Percentiles rank a stretch among this genome's conserved stretches.
Evolutionary conservation across 2,113 vertebrate genomes (phyloP).

Genomic region (Glaucidium brasilianum): DNA sequence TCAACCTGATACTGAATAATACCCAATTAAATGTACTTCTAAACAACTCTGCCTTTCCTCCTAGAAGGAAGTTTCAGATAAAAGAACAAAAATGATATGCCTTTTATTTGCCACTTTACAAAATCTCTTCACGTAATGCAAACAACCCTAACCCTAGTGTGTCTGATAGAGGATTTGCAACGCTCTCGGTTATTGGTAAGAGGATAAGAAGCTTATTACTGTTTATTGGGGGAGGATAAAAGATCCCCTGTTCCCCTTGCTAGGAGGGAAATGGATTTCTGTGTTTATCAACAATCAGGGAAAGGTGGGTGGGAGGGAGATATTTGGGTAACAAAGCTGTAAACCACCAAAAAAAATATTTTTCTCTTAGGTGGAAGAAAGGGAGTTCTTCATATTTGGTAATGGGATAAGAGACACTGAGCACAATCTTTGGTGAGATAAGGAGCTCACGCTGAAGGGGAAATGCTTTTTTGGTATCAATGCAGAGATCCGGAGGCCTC

Average conservation of each 20-base stretch:
- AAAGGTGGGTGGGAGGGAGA: neutral
- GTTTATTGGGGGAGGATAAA: conserved; percentile 36
- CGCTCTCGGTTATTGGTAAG: neutral
- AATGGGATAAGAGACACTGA: neutral
- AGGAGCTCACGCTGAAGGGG: neutral
- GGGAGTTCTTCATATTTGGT: neutral
- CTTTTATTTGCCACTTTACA: conserved; percentile 40
- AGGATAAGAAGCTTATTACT: conserved; percentile 59
- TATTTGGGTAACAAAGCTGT: neutral
- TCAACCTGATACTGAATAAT: conserved; percentile 45
- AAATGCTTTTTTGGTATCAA: neutral
- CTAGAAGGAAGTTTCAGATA: conserved; percentile 30
- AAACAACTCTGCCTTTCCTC: conserved; percentile 25
- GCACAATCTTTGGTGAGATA: neutral
- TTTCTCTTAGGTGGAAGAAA: neutral
- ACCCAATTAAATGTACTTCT: conserved; percentile 57
- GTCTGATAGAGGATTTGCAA: conserved; percentile 52
- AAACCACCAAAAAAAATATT: neutral
- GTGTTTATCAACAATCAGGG: neutral
- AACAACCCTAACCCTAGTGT: conserved; percentile 54
- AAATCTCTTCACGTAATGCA: conserved; percentile 34
- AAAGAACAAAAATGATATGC: neutral
- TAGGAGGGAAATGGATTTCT: conserved; percentile 24
- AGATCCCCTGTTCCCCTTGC: neutral
- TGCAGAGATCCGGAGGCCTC: neutral